phyloP scores from a whole-genome alignment of 2,113 vertebrate genomes.

The Dasyurus viverrinus region DNA sequence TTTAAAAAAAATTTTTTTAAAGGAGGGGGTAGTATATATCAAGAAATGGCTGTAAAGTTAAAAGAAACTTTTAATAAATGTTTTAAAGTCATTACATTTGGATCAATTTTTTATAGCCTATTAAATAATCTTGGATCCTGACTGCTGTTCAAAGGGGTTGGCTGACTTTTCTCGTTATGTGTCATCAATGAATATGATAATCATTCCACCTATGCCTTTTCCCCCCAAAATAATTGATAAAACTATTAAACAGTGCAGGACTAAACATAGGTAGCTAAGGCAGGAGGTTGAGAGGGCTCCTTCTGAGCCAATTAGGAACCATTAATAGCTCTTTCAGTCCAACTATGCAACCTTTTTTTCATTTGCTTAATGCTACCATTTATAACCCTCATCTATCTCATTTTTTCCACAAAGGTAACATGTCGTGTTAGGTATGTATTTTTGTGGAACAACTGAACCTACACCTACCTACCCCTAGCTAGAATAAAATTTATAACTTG shows the following conservation, averaged over 20 bases:
- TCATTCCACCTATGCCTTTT: neutral
- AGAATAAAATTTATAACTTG: neutral
- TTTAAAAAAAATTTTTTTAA: neutral
- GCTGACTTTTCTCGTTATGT: neutral
- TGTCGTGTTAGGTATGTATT: neutral
- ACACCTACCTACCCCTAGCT: neutral
- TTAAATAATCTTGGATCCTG: neutral
- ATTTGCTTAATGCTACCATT: neutral
- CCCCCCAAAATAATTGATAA: neutral
- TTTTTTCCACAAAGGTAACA: too few relatives aligned
- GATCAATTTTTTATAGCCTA: neutral
- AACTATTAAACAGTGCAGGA: neutral
- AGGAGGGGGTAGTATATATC: neutral
- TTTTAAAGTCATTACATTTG: neutral
- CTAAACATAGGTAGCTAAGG: neutral
- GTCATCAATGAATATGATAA: neutral
- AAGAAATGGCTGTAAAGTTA: neutral
- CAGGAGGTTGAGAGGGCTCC: neutral
- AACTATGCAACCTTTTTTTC: neutral
- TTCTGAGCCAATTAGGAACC: neutral
- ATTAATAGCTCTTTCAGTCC: neutral
- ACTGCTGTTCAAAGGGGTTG: neutral
- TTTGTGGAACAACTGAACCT: neutral
- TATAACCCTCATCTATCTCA: too few relatives aligned
- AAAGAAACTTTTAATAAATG: neutral